Evolutionary conservation across 1,140 invertebrate genomes (phyloP).

Genomic region (Rhopalosiphum padi): DNA sequence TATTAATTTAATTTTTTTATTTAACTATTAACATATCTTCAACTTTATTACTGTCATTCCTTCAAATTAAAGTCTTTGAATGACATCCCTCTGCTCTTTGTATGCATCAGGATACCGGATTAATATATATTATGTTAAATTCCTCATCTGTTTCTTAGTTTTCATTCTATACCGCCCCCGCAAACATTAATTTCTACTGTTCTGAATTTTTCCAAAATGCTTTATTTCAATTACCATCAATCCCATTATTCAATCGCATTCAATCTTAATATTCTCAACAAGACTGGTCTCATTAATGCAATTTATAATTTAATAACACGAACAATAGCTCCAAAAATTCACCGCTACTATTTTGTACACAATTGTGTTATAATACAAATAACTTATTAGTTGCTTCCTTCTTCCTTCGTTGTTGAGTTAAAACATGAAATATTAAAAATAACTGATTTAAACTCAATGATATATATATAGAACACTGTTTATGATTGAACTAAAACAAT

Average conservation of each 20-base stretch:
- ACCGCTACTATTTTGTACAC: neutral
- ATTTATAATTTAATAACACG: neutral
- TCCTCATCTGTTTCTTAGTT: neutral
- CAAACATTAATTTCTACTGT: too few species aligned
- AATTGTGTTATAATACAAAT: neutral
- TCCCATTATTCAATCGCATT: neutral
- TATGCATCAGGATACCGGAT: neutral
- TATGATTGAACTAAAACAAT: neutral
- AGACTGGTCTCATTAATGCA: neutral
- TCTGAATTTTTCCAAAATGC: neutral
- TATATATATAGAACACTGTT: neutral
- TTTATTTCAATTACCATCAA: neutral
- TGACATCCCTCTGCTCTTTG: neutral
- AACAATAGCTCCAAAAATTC: neutral
- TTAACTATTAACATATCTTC: neutral
- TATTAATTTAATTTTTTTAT: neutral
- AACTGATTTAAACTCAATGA: neutral
- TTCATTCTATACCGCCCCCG: neutral
- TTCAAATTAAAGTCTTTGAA: neutral
- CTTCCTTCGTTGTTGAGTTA: neutral
- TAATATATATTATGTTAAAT: neutral
- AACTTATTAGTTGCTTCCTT: neutral
- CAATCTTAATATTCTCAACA: neutral
- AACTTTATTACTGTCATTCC: neutral
- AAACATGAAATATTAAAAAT: neutral